Percentiles rank a stretch among this genome's conserved stretches.
phyloP scores from a whole-genome alignment of 2,113 vertebrate species.

The Ovis aries region ARS-UI_Ramb_v3.0 NC_056060.1:98108001-98108500 shows the following conservation, averaged over 20 bases:
- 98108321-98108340: background rate
- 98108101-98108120: too few relatives aligned
- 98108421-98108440: background rate
- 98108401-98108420: background rate
- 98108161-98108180: background rate
- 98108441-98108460: background rate
- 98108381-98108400: background rate
- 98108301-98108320: background rate
- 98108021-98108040: too few relatives aligned
- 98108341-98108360: background rate
- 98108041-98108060: too few relatives aligned
- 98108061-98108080: too few relatives aligned
- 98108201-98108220: too few relatives aligned
- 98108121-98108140: too few relatives aligned
- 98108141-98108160: too few relatives aligned
- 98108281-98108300: background rate
- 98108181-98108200: background rate
- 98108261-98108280: background rate
- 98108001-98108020: too few relatives aligned
- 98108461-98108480: background rate
- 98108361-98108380: background rate
- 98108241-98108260: background rate
- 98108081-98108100: too few relatives aligned
- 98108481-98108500: background rate
- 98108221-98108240: background rate